These are phyloP conservation scores for Nematopogon swammerdamellus DNA, from an alignment of 2,888 invertebrate genomes.

Conservation along the genomic window DNA sequence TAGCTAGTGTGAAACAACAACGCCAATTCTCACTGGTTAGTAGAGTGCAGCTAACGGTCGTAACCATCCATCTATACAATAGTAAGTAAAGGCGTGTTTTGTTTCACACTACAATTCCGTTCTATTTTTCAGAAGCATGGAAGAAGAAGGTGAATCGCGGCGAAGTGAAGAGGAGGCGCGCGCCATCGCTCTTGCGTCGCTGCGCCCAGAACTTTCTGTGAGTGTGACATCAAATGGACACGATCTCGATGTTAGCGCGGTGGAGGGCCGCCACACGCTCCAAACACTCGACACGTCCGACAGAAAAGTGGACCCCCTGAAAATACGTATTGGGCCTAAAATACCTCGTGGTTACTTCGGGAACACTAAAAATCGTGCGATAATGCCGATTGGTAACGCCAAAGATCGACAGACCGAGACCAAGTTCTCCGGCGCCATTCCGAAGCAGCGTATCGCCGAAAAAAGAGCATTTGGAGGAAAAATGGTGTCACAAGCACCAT, in stretches of 20 bases:
- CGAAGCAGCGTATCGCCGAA: too few species aligned
- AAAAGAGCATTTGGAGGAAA: too few species aligned
- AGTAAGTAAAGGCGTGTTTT: too few species aligned
- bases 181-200: not conserved
- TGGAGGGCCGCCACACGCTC: not conserved
- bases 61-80: too few species aligned
- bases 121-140: not conserved
- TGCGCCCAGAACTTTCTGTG: not conserved
- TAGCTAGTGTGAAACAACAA: too few species aligned
- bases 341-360: not conserved
- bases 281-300: not conserved
- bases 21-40: too few species aligned
- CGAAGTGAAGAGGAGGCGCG: not conserved
- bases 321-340: not conserved
- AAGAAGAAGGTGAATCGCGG: not conserved
- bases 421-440: too few species aligned
- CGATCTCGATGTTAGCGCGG: not conserved
- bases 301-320: not conserved
- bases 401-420: not conserved
- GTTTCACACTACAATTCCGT: too few species aligned
- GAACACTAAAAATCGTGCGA: not conserved
- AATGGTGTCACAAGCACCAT: too few species aligned
- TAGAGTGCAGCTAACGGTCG: too few species aligned
- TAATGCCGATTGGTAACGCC: not conserved
- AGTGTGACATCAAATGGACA: not conserved